Base-by-base conservation (phyloP, 2,113 vertebrate species). In the Sprattus sprattus region DNA sequence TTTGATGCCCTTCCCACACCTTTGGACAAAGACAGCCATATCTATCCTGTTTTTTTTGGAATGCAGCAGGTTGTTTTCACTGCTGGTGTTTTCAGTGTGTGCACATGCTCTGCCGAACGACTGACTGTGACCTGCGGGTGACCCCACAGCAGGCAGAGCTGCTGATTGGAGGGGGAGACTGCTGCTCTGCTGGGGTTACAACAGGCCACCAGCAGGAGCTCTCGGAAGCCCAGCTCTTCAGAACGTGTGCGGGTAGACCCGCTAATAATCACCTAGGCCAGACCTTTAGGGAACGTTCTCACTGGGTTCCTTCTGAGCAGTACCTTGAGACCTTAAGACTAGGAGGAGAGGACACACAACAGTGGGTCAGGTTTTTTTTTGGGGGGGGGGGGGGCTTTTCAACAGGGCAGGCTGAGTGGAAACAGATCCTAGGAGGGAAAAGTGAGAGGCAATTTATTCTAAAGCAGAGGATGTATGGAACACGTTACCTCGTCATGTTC, bases 401-500 rank as follows among this genome's bases (percentile, higher is more conserved):
- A 67, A n/a, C 6, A 57, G 64, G 60, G 20, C 11, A 49, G 57
- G 78, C 46, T 84, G 88, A 89, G 87, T 89, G 80, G 57, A 88
- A 90, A 87, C 87, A 88, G 88, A 89, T 89, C 86, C 82, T 45
- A 60, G 85, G 49, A 84, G 81, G 78, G 75, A 86, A 86, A 87
- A 88, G 67, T 64, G 83, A 89, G 89, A 89, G 87, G 86, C 78
- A 28, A 85, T 87, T 87, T 87, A 85, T 84, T 87, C 71, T 88
- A 87, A 88, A 90, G 84, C 81, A 82, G 83, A 82, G 78, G 85
- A 91, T 85, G 86, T 87, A 87, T 86, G 89, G 89, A 86, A 88
- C 81, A 83, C 47, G 80, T 89, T 90, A 90, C 81, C 85, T 50
- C 75, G 81, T 85, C 52, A 75, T 85, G 82, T 87, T 90, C 71